Base-by-base conservation (phyloP, 2,113 vertebrate species). In the Cinclus mexicanus region DNA sequence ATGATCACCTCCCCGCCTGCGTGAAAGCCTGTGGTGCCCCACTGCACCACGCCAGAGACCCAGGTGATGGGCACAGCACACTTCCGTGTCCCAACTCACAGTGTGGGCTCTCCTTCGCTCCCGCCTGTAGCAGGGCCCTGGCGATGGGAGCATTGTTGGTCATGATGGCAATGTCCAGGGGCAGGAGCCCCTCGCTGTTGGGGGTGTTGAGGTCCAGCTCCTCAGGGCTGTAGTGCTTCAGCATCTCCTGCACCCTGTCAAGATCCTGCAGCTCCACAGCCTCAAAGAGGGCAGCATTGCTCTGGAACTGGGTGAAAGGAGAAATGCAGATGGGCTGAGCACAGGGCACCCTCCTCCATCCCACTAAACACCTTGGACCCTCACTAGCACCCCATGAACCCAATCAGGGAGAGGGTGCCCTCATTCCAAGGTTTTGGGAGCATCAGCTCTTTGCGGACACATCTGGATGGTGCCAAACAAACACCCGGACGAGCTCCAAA, bases 141-240 rank as follows among this genome's bases (percentile, higher is more conserved):
- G 99, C 99, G 28, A 99, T 98, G 69, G 99, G 99, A 39, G 98
- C 97, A 1, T 99, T 99, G 98, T 99, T 99, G 95, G 99, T 99
- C 98, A 99, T 99, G 96, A 99, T 98, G 77, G 99, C 98, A 0
- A 99, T 98, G 84, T 99, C 99, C 60, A 99, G 97, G 5, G 99
- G 99, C 70, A 99, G 97, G 26, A 99, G 98, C 20, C 99, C 99
- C 91, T 99, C 99, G 0, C 99, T 99, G 97, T 99, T 99, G 10
- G 99, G 99, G 19, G 99, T 99, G 97, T 99, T 99, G 52, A 99
- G 98, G 95, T 99, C 99, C 97, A 99, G 98, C 94, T 99, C 99
- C 93, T 99, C 99, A 3, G 98, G 96, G 95, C 98, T 99, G 96
- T 99, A 99, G 95, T 98, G 98, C 82, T 98, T 98, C 76, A 99